Evolutionary conservation across 2,113 vertebrate genomes (phyloP), one percentile per base, ranked within the genome.

Genomic region (Takifugu flavidus): DNA sequence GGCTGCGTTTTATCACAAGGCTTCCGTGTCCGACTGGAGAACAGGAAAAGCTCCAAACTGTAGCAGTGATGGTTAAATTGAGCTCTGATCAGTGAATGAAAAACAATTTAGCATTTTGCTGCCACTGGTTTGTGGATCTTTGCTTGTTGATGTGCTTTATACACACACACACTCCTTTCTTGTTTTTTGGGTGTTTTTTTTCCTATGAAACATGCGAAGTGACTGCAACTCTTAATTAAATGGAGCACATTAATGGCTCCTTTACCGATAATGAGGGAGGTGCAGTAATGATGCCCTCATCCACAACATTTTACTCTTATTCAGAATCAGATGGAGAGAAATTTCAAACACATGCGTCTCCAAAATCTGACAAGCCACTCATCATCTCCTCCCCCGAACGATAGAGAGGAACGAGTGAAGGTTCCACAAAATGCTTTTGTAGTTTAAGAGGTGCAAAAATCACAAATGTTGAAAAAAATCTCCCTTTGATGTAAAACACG

Each of bases 191-290:
- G 34, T 69, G 45, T 45, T 45, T 46, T 67, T 27, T 56, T n/a
- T 10, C 34, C 34, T 13, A 54, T 67, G 52, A 62, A 65, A 53
- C 64, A 64, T 63, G 58, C n/a, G 10, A 74, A 74, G 70, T 73
- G 62, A 72, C 65, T 53, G 63, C 61, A 51, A 80, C 60, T 80
- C 70, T 80, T 75, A 69, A 34, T 75, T 82, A 75, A 73, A 72
- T 62, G 58, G 62, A 77, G 70, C 65, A 78, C 80, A 77, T 72
- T 84, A 78, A 87, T 79, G 71, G 64, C 75, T 74, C 54, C 66
- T 55, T 70, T 79, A 70, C 76, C 80, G 53, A 63, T 84, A 80
- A 87, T 80, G 82, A 86, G 55, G 70, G 73, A 52, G 69, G 49
- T 50, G 12, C 53, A 61, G 53, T 73, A 78, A 73, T 78, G 69